Conservation (phyloP, 2,888 invertebrate genomes). For the Drosophila mercatorum region DNA sequence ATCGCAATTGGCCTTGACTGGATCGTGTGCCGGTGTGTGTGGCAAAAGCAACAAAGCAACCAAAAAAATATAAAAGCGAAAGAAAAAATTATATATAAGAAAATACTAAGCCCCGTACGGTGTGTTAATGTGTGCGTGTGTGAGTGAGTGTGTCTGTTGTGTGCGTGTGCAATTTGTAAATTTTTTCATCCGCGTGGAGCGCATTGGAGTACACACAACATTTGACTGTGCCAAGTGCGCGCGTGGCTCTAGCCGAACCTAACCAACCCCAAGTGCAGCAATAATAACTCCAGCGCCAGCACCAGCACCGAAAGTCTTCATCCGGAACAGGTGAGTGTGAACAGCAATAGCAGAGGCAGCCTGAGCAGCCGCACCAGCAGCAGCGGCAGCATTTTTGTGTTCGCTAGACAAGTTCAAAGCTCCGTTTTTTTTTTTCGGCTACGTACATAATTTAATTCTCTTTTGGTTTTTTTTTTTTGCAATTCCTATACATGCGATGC, state of each 20-base stretch:
- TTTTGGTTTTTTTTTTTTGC: constrained; percentile 20
- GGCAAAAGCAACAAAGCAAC: constrained; percentile 4
- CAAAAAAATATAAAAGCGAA: not conserved
- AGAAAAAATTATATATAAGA: not conserved
- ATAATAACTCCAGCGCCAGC: not conserved
- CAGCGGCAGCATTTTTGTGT: not conserved
- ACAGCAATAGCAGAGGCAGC: not conserved
- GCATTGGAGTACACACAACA: constrained; percentile 24
- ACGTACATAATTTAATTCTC: constrained; percentile 22
- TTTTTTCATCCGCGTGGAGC: constrained; percentile 65
- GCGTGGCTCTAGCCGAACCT: constrained; percentile 39
- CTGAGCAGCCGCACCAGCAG: constrained; percentile 3
- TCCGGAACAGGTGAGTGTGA: constrained; percentile 51
- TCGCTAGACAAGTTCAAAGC: constrained; percentile 29
- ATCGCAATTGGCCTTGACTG: constrained; percentile 44
- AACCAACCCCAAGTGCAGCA: constrained; percentile 46
- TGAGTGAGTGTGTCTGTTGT: constrained; percentile 8
- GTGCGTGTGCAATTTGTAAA: constrained; percentile 61
- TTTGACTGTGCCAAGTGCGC: constrained; percentile 31
- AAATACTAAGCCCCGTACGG: constrained; percentile 4
- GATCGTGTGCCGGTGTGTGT: constrained; percentile 13
- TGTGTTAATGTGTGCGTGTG: constrained; percentile 35
- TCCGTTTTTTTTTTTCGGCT: constrained; percentile 26
- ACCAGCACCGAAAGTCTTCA: constrained; percentile 32
- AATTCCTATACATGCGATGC: constrained; percentile 33